Evolutionary conservation across 1,140 invertebrate genomes (phyloP).

Genomic region (Drosophila obscura): DNA sequence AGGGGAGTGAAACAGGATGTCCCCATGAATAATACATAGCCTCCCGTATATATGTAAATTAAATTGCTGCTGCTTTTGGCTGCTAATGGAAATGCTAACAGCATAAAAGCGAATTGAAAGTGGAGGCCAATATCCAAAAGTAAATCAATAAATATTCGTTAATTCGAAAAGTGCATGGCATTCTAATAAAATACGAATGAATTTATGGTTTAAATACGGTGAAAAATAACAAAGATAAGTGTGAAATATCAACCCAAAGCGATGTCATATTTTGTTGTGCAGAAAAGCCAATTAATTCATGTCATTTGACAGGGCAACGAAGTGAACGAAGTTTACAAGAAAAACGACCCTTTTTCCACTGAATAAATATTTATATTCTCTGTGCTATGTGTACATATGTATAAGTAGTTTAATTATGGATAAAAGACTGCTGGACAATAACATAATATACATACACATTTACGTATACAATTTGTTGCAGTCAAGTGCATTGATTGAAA

Average conservation of each 20-base stretch:
- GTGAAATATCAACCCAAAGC: no score
- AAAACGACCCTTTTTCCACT: no score
- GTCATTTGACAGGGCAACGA: no score
- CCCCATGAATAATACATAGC: conserved; percentile 32
- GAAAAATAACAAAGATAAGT: conserved; percentile 4
- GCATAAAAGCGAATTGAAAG: conserved; percentile 20
- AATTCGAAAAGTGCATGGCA: not conserved
- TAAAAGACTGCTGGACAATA: no score
- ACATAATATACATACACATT: no score
- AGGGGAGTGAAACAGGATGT: not conserved
- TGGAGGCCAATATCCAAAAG: conserved; percentile 15
- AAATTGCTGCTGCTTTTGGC: conserved; percentile 63
- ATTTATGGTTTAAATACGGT: conserved; percentile 23
- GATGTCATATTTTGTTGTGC: not conserved
- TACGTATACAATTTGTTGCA: no score
- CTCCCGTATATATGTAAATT: conserved; percentile 25
- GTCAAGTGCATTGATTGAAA: no score
- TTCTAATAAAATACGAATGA: conserved; percentile 18
- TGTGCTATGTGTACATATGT: no score
- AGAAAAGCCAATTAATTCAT: no score
- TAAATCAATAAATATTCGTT: conserved; percentile 22
- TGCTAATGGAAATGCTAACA: conserved; percentile 56
- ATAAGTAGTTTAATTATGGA: no score
- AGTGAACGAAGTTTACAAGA: no score
- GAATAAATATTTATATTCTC: no score